Base-by-base conservation (phyloP, 2,113 vertebrate genomes). In the Zosterops borbonicus region DNA sequence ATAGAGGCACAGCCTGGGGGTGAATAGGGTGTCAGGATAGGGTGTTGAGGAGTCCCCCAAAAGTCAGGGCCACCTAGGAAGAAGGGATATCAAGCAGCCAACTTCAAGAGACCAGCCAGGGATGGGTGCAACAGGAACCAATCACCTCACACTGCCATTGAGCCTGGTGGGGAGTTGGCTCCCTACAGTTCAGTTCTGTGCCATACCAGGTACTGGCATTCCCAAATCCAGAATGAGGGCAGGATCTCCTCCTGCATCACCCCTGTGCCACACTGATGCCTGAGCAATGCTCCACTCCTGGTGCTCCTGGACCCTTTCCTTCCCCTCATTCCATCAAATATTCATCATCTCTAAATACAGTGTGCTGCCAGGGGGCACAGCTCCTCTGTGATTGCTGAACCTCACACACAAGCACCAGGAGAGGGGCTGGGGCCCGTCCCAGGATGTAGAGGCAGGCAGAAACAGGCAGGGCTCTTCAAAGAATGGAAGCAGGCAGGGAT, bases 271-370 rank as follows among this genome's bases (percentile, higher is more conserved):
- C 46, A 87, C 64, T 31, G 86, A 90, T 29, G 44, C 28, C 49
- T 9, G 5, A 90, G 76, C 16, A 8, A 47, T 4, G 15, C 58
- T 68, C 47, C 31, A 23, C 58, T 87, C 59, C 84, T 60, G 63
- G 69, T 58, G 84, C 50, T 76, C 65, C 62, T 14, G 8, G 77
- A 47, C 63, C 68, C 83, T 88, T 85, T 94, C 88, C 79, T 94
- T 89, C 47, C 33, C 84, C 84, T 68, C 6, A 9, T 92, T 90
- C 41, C 4, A 96, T 96, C 95, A 96, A 97, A 97, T 93, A 97
- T 90, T 95, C 89, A 97, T 95, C 1, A 6, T 59, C 70, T 95
- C 93, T 97, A 91, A 97, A 97, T 95, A 98, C 97, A 96, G 76
- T 69, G 87, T n/a, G 78, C 95, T 97, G 96, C 87, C 83, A 91